These are phyloP conservation scores for Dicranocentrus wangi DNA, from an alignment of 2,888 invertebrate species.

Conservation along the genomic window DNA sequence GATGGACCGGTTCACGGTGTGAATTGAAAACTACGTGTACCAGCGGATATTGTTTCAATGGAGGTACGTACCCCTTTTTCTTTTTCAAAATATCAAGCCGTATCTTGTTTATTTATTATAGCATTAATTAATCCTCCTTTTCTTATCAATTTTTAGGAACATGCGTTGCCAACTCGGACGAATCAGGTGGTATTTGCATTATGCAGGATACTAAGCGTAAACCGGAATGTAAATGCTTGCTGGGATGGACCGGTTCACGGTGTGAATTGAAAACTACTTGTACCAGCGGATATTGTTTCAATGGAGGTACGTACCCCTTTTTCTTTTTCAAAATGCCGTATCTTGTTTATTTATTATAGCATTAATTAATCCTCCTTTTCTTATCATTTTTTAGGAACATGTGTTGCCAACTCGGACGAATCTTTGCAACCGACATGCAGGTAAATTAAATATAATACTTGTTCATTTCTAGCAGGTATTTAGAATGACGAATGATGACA, in stretches of 20 bases:
- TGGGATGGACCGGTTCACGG: conserved; percentile 78
- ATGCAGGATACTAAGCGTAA: conserved; percentile 76
- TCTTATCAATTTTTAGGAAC: no score
- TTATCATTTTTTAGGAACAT: no score
- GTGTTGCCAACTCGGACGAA: conserved; percentile 75
- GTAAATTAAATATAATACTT: conserved; percentile 74
- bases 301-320: conserved; percentile 76
- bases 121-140: no score
- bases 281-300: conserved; percentile 76
- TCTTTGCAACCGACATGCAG: conserved; percentile 75
- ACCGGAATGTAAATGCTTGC: conserved; percentile 78
- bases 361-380: no score
- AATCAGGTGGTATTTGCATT: conserved; percentile 79
- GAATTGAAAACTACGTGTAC: conserved; percentile 76
- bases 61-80: conserved; percentile 74
- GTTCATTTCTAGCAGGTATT: no score
- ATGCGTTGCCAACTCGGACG: conserved; percentile 76
- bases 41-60: conserved; percentile 77
- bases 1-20: conserved; percentile 79
- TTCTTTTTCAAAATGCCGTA: not conserved
- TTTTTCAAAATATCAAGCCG: conserved; percentile 68
- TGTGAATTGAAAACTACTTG: conserved; percentile 78
- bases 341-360: no score
- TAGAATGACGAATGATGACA: no score
- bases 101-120: no score